Conservation (phyloP, 1,140 invertebrate genomes). For the Sogatella furcifera region DNA sequence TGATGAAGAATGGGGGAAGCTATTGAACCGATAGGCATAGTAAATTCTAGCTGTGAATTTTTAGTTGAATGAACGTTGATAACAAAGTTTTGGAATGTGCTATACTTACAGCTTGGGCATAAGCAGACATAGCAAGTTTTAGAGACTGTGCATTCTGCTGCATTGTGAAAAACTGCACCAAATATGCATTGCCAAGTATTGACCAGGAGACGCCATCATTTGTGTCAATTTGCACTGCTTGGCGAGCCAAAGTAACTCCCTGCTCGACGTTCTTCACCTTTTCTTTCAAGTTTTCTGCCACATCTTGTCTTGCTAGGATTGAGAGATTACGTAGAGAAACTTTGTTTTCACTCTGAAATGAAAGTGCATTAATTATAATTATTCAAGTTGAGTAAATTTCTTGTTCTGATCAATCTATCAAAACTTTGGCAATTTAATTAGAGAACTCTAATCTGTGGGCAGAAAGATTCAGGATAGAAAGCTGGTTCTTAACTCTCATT, state of each 20-base stretch:
- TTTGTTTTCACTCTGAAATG: constrained; percentile 60
- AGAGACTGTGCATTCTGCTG: constrained; percentile 60
- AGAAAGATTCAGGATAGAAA: too few species aligned
- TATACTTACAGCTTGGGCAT: constrained; percentile 60
- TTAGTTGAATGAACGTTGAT: too few species aligned
- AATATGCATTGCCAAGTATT: constrained; percentile 74
- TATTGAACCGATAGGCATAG: too few species aligned
- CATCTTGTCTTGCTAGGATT: constrained; percentile 67
- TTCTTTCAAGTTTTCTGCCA: constrained; percentile 40
- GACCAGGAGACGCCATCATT: constrained; percentile 78
- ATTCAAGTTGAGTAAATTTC: too few species aligned
- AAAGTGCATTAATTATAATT: background rate
- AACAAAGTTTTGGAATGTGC: too few species aligned
- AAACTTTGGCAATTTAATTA: too few species aligned
- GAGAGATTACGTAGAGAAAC: constrained; percentile 69
- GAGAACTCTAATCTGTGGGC: too few species aligned
- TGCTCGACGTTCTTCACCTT: constrained; percentile 51
- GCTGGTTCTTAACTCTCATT: too few species aligned
- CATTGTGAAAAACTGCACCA: constrained; percentile 67
- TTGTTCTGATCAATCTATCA: too few species aligned
- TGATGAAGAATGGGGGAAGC: too few species aligned
- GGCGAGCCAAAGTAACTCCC: constrained; percentile 64
- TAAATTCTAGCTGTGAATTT: too few species aligned
- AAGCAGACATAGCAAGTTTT: constrained; percentile 67
- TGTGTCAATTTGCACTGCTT: constrained; percentile 68